Conservation (phyloP, 64 coral and sea anemone genomes). For the Pocillopora verrucosa region DNA sequence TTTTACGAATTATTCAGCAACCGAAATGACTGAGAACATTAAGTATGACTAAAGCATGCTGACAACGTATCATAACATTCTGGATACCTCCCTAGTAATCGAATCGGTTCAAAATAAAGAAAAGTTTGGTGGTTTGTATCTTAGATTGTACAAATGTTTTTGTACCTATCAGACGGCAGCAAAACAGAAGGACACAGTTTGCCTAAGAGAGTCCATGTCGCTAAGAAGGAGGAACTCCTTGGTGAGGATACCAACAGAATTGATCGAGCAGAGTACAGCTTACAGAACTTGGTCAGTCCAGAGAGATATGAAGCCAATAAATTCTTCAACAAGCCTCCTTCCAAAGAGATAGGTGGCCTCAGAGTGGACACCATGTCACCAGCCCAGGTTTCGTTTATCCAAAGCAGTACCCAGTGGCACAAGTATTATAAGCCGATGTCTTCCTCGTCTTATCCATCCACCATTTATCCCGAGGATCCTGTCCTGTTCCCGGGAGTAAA, state of each 20-base stretch:
- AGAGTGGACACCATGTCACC: constrained; percentile 65
- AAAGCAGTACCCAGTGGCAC: constrained; percentile 61
- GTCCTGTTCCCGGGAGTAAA: constrained; percentile 47
- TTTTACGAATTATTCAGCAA: background rate
- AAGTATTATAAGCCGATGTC: constrained; percentile 52
- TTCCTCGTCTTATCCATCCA: background rate
- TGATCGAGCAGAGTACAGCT: constrained; percentile 65
- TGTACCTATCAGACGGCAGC: background rate
- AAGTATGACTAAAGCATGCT: too few species aligned
- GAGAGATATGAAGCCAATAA: constrained; percentile 51
- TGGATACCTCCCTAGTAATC: background rate
- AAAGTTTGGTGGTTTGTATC: background rate
- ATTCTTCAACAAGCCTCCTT: constrained; percentile 13
- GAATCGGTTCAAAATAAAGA: background rate
- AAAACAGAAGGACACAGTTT: background rate
- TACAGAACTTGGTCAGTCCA: constrained; percentile 81
- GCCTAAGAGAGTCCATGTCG: constrained; percentile 17
- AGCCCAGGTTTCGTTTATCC: constrained; percentile 57
- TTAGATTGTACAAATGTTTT: background rate
- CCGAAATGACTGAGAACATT: background rate
- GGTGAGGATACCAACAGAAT: constrained; percentile 78
- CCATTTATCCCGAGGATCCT: constrained; percentile 66
- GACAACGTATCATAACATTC: background rate
- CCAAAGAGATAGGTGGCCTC: constrained; percentile 25
- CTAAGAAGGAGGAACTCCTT: constrained; percentile 77